phyloP scores from a whole-genome alignment of 1,140 invertebrate genomes.

The Heliothis subflexa region DNA sequence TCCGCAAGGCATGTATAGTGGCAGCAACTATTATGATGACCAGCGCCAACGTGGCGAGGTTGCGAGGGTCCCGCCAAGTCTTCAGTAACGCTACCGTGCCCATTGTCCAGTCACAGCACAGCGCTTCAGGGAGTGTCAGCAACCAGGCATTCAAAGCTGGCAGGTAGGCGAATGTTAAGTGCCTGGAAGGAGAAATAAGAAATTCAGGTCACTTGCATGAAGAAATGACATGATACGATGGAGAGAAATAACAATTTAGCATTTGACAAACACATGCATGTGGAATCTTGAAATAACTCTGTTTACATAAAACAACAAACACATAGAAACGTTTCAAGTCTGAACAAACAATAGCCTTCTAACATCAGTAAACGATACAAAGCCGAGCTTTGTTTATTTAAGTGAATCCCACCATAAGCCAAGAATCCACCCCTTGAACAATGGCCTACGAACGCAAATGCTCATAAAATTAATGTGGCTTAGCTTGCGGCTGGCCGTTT shows the following conservation, averaged over 20 bases:
- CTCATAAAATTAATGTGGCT: conserved; percentile 59
- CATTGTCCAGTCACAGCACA: conserved; percentile 99
- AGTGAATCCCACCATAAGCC: conserved; percentile 34
- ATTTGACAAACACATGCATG: neutral
- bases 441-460: conserved; percentile 46
- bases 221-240: neutral
- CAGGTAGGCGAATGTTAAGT: conserved; percentile 97
- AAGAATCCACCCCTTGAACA: conserved; percentile 47
- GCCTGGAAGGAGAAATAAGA: conserved; percentile 85
- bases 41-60: conserved; percentile 93
- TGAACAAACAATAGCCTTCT: neutral
- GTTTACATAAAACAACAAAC: neutral
- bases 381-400: conserved; percentile 21
- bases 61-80: conserved; percentile 92
- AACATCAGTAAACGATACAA: conserved; percentile 19
- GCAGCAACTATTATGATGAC: conserved; percentile 89
- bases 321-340: neutral
- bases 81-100: conserved; percentile 96
- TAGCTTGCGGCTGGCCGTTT: conserved; percentile 38
- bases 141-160: conserved; percentile 96
- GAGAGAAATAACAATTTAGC: neutral
- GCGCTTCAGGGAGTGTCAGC: conserved; percentile 94
- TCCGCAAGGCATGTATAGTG: conserved; percentile 89
- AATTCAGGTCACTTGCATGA: neutral
- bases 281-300: no score